These are phyloP conservation scores for Cyprinella venusta DNA, from an alignment of 2,797 vertebrate species.

Conservation along the genomic window DNA sequence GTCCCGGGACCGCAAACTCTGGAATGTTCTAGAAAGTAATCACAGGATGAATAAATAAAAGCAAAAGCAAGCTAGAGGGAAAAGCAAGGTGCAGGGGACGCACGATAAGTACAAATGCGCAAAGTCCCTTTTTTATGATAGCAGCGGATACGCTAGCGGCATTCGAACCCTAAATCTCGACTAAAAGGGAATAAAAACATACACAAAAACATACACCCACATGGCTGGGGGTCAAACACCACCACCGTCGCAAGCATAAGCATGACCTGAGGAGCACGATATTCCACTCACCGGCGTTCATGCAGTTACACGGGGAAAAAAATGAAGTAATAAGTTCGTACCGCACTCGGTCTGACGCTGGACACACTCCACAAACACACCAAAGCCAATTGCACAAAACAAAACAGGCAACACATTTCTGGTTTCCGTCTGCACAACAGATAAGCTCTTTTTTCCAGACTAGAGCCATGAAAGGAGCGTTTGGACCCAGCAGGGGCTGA, in stretches of 20 bases:
- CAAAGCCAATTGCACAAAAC: slow-evolving; percentile 65
- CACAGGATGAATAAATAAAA: slow-evolving; percentile 35
- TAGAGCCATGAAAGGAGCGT: slow-evolving; percentile 12
- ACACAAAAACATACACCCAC: not conserved
- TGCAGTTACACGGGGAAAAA: not conserved
- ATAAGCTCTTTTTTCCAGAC: slow-evolving; percentile 26
- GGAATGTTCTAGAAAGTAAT: slow-evolving; percentile 31
- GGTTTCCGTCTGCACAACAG: slow-evolving; percentile 40
- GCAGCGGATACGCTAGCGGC: not conserved
- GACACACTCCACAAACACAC: slow-evolving; percentile 66
- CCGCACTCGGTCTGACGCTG: not conserved
- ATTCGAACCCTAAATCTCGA: slow-evolving; percentile 31
- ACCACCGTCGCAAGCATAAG: not conserved
- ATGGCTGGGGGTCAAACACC: not conserved
- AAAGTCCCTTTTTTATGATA: slow-evolving; percentile 18
- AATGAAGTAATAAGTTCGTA: not conserved
- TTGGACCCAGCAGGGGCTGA: slow-evolving; percentile 36
- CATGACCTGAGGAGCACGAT: slow-evolving; percentile 53
- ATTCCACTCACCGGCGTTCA: slow-evolving; percentile 13
- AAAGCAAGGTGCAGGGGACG: slow-evolving; percentile 43
- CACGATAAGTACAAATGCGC: slow-evolving; percentile 55
- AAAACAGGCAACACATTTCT: slow-evolving; percentile 40
- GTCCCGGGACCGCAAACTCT: slow-evolving; percentile 6
- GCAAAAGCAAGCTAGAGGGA: not conserved
- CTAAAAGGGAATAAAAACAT: slow-evolving; percentile 52